phyloP scores from a whole-genome alignment of 2,888 invertebrate genomes.

The Stegana nigrithorax region DNA sequence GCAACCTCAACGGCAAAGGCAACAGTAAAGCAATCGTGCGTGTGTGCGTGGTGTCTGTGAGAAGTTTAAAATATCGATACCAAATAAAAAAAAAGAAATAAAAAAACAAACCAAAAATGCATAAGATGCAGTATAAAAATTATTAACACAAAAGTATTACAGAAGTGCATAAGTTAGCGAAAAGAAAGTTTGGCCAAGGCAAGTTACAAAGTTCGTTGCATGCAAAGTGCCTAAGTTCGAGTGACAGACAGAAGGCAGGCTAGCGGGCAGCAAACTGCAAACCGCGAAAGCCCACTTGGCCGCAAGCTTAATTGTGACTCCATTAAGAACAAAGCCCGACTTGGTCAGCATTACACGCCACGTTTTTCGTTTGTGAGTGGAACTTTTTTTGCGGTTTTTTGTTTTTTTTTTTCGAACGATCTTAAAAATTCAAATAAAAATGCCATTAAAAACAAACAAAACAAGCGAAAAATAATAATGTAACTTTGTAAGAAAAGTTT shows the following conservation, averaged over 20 bases:
- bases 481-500: slow-evolving; percentile 1
- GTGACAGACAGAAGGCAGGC: neutral
- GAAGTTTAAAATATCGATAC: neutral
- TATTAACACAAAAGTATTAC: neutral
- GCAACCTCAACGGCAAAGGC: neutral
- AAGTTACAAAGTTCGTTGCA: too few relatives aligned
- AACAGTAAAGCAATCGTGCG: neutral
- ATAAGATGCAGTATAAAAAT: too few relatives aligned
- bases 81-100: neutral
- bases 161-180: neutral
- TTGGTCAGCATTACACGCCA: too few relatives aligned
- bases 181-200: neutral
- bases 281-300: neutral
- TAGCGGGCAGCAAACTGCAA: neutral
- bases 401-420: too few relatives aligned
- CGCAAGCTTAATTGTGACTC: slow-evolving; percentile 1
- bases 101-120: neutral
- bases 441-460: too few relatives aligned
- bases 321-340: too few relatives aligned
- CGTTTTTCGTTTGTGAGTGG: too few relatives aligned
- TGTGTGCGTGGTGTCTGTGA: neutral
- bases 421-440: too few relatives aligned
- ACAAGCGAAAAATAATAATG: too few relatives aligned
- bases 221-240: too few relatives aligned
- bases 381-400: too few relatives aligned